phyloP scores from a whole-genome alignment of 2,888 invertebrate genomes.

The Ceramica pisi region DNA sequence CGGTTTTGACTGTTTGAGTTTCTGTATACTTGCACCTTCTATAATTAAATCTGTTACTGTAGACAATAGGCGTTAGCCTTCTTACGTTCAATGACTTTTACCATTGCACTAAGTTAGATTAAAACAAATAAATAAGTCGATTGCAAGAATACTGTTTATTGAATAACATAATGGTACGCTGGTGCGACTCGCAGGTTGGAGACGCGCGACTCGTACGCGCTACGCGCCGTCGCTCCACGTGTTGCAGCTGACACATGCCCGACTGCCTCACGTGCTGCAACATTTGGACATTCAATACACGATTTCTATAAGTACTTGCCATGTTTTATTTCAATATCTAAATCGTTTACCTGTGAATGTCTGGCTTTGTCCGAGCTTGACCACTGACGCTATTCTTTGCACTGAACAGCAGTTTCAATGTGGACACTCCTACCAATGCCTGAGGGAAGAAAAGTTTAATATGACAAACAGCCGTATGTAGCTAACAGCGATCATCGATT shows the following conservation, averaged over 20 bases:
- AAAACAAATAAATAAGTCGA: background rate
- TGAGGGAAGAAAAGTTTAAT: constrained; percentile 36
- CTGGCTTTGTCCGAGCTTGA: constrained; percentile 6
- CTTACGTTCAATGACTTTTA: no score
- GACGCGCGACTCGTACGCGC: constrained; percentile 74
- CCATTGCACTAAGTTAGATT: no score
- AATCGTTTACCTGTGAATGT: constrained; percentile 1
- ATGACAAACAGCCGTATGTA: no score
- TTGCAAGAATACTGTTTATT: background rate
- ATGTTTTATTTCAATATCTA: constrained; percentile 17
- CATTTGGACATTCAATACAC: background rate
- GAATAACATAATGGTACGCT: no score
- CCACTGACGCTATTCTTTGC: background rate
- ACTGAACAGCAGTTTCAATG: constrained; percentile 68
- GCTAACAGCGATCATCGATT: no score
- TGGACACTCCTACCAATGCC: constrained; percentile 65
- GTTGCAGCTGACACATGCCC: constrained; percentile 67
- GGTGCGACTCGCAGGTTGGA: constrained; percentile 68
- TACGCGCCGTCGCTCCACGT: constrained; percentile 72
- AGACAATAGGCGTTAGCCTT: no score
- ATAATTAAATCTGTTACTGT: no score
- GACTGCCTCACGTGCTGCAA: constrained; percentile 22
- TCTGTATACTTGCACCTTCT: no score
- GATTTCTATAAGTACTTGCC: background rate
- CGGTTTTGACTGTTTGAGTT: no score